Percentiles rank a stretch among this genome's conserved stretches.
Evolutionary conservation across 2,888 invertebrate genomes (phyloP).

Genomic region (Gisinianus flammeolus): DNA sequence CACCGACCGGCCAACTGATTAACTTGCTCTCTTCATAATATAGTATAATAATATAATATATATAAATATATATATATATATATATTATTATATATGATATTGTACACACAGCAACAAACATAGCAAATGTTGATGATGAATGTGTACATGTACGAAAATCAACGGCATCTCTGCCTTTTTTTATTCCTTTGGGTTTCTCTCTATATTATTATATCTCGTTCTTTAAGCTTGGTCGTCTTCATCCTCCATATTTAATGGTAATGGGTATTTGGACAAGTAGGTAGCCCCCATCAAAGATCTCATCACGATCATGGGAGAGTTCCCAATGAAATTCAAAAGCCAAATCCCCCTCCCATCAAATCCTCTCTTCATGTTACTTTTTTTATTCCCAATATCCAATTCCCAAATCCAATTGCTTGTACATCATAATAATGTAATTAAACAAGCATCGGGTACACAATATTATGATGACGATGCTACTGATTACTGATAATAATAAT

Average conservation of each 20-base stretch:
- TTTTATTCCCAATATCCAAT: conserved; percentile 8
- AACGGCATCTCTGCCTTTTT: conserved; percentile 1
- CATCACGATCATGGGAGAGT: no score
- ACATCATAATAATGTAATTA: no score
- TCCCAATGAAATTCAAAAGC: no score
- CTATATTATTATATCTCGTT: neutral
- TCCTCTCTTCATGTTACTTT: conserved; percentile 3
- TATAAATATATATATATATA: neutral
- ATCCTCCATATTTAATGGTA: conserved; percentile 42
- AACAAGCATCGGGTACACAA: no score
- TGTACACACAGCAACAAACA: neutral
- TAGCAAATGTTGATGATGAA: neutral
- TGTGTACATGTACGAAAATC: neutral
- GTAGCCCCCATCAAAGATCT: conserved; percentile 30
- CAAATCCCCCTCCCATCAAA: conserved; percentile 15
- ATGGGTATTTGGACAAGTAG: conserved; percentile 50
- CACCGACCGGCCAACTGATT: no score
- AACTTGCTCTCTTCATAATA: neutral
- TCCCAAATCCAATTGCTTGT: no score
- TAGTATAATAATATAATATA: neutral
- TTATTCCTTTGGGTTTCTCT: neutral
- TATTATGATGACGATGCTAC: no score
- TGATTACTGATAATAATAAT: no score
- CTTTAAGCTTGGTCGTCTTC: no score
- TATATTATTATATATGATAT: conserved; percentile 1